Conservation (phyloP, 2,888 invertebrate genomes). For the Drosophila ezoana region DNA sequence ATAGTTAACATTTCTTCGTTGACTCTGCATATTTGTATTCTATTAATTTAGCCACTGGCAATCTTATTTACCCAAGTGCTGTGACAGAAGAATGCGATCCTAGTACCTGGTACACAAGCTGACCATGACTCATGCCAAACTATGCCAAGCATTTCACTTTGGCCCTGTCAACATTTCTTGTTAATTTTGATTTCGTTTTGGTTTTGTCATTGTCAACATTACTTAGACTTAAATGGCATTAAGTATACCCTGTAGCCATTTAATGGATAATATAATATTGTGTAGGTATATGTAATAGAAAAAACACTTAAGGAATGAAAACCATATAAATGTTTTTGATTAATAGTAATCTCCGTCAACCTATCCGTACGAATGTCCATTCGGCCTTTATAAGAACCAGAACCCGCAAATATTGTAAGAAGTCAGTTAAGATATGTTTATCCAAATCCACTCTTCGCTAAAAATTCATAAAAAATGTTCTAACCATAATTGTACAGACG, state of each 20-base stretch:
- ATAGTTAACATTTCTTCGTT: constrained; percentile 48
- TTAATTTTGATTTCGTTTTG: constrained; percentile 64
- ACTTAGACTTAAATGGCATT: constrained; percentile 3
- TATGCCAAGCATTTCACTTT: constrained; percentile 47
- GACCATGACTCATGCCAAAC: constrained; percentile 8
- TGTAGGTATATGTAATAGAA: too few relatives aligned
- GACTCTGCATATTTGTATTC: constrained; percentile 66
- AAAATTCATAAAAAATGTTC: too few relatives aligned
- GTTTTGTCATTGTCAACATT: constrained; percentile 24
- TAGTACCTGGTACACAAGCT: constrained; percentile 3
- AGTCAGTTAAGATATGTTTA: too few relatives aligned
- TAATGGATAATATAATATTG: neutral
- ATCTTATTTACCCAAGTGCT: constrained; percentile 44
- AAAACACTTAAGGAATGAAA: too few relatives aligned
- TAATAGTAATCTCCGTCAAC: too few relatives aligned
- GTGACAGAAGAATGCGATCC: constrained; percentile 39
- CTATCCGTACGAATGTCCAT: too few relatives aligned
- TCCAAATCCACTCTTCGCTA: too few relatives aligned
- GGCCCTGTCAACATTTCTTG: constrained; percentile 32
- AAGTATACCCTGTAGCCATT: neutral
- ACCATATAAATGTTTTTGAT: too few relatives aligned
- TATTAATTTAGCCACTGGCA: constrained; percentile 65
- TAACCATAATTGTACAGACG: too few relatives aligned
- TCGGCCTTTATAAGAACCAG: too few relatives aligned
- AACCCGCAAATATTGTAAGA: too few relatives aligned